Conservation (phyloP, 2,888 invertebrate genomes). For the Octonoba sinensis region DNA sequence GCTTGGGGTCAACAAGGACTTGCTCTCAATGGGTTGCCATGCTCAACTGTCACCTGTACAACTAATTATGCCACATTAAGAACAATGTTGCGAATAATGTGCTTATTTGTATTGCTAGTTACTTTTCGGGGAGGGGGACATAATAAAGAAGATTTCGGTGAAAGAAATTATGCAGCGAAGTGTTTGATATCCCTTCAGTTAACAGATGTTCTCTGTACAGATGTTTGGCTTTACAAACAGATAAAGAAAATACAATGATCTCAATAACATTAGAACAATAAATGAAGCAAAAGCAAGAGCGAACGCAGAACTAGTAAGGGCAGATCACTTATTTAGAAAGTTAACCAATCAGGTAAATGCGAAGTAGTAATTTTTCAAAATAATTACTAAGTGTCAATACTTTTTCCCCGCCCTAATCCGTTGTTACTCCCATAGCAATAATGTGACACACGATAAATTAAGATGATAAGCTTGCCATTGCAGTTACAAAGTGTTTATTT, state of each 20-base stretch:
- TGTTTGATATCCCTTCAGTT: too few species aligned
- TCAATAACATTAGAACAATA: background rate
- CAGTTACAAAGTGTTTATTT: constrained; percentile 22
- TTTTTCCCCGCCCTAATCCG: background rate
- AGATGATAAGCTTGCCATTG: background rate
- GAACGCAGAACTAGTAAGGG: background rate
- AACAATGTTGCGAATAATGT: too few species aligned
- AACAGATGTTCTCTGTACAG: background rate
- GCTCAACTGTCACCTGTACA: too few species aligned
- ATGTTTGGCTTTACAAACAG: background rate
- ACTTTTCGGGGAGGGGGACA: too few species aligned
- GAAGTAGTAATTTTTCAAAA: constrained; percentile 25
- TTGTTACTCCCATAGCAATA: background rate
- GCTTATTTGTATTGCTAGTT: too few species aligned
- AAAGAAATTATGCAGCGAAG: too few species aligned
- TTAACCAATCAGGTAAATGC: constrained; percentile 15
- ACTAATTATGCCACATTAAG: too few species aligned
- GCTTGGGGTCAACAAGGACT: too few species aligned
- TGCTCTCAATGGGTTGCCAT: too few species aligned
- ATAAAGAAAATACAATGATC: background rate
- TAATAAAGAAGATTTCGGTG: too few species aligned
- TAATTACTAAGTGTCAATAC: constrained; percentile 18
- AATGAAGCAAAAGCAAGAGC: background rate
- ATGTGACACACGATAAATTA: constrained; percentile 2
- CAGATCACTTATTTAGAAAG: background rate